phyloP scores from a whole-genome alignment of 2,888 invertebrate species.

The Pristionchus fissidentatus region DNA sequence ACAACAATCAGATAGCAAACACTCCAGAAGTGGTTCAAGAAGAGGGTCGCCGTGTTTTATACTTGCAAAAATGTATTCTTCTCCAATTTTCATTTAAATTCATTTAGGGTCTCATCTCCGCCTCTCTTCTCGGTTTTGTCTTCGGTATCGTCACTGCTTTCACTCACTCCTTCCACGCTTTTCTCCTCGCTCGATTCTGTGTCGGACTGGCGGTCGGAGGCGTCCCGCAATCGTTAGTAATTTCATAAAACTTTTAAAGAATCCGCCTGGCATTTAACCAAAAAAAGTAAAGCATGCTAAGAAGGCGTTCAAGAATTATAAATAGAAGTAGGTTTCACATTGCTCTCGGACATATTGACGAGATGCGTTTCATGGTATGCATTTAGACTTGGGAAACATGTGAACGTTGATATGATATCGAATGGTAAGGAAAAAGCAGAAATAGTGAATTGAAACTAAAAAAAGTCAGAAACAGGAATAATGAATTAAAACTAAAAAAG shows the following conservation, averaged over 20 bases:
- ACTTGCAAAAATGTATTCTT: neutral
- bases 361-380: neutral
- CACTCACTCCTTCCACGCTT: conserved; percentile 91
- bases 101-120: conserved; percentile 86
- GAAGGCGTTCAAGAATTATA: no score
- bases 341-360: no score
- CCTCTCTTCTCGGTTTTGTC: conserved; percentile 90
- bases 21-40: neutral
- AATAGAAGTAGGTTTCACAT: no score
- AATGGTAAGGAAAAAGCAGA: no score
- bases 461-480: no score
- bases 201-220: conserved; percentile 96
- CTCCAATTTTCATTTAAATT: neutral
- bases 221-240: conserved; percentile 92
- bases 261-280: no score
- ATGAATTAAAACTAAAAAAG: no score
- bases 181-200: conserved; percentile 87
- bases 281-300: no score
- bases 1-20: neutral
- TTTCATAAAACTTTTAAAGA: neutral
- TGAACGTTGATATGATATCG: no score
- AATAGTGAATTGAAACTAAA: no score
- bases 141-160: conserved; percentile 92
- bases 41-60: neutral
- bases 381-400: no score